Percentiles rank a stretch among this genome's conserved stretches.
phyloP scores from a whole-genome alignment of 2,797 vertebrate genomes.

The Bovichtus variegatus region DNA sequence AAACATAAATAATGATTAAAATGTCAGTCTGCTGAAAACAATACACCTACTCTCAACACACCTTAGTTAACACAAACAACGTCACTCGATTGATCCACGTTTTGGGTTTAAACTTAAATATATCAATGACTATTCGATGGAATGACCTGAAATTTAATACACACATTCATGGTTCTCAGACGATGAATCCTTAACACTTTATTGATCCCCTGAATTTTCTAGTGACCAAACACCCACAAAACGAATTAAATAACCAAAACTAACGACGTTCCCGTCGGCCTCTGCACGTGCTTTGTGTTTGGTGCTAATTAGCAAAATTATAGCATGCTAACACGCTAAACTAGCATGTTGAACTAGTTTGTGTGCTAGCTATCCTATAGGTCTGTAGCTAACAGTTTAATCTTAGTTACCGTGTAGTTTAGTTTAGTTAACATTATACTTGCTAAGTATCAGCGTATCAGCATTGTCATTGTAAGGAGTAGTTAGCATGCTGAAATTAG shows the following conservation, averaged over 20 bases:
- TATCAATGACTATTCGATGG: background rate
- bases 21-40: background rate
- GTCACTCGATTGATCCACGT: no score
- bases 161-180: background rate
- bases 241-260: no score
- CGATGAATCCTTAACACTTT: background rate
- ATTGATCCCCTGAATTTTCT: background rate
- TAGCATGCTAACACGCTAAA: background rate
- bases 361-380: background rate
- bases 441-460: background rate
- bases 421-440: background rate
- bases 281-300: background rate
- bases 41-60: background rate
- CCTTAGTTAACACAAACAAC: background rate
- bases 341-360: background rate
- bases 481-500: background rate
- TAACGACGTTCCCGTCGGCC: background rate
- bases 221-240: background rate
- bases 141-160: background rate
- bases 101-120: background rate
- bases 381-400: background rate
- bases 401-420: no score
- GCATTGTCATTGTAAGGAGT: background rate
- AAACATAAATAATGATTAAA: background rate
- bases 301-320: background rate